Evolutionary conservation across 37 sponge, comb jelly and placozoan species (phyloP).

Genomic region (Eunapius fragilis): DNA sequence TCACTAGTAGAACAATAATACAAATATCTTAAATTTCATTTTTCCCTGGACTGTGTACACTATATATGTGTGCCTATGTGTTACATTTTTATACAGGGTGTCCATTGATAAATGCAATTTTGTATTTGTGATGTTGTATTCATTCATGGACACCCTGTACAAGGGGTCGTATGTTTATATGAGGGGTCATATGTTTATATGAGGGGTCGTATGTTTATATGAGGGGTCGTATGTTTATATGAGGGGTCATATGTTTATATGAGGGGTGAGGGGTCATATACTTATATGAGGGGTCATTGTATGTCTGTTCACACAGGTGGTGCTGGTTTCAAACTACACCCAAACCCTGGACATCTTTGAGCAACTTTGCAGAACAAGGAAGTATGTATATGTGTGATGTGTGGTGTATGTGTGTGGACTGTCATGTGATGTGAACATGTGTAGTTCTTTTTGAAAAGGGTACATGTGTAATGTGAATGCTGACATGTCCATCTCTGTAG

Average conservation of each 20-base stretch:
- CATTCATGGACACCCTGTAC: too few species aligned
- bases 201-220: too few species aligned
- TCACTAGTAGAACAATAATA: too few species aligned
- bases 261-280: too few species aligned
- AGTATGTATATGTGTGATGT: slow-evolving; percentile 20
- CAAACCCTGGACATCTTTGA: slow-evolving; percentile 98
- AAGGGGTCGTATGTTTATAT: too few species aligned
- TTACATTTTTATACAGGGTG: too few species aligned
- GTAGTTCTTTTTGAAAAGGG: background rate
- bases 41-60: too few species aligned
- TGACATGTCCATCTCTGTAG: slow-evolving; percentile 26
- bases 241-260: too few species aligned
- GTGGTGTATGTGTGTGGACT: background rate
- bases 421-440: background rate
- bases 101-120: too few species aligned
- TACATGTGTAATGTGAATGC: background rate
- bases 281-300: background rate
- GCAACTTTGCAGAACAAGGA: slow-evolving; percentile 80
- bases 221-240: background rate
- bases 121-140: too few species aligned
- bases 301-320: slow-evolving; percentile 52
- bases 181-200: too few species aligned
- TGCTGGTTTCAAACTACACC: slow-evolving; percentile 98
- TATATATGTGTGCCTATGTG: background rate
- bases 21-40: too few species aligned